A percentile compares a stretch with the other conserved stretches of the same genome.
These are phyloP conservation scores for Sinopyrophorus schimmeli DNA, from an alignment of 2,888 invertebrate species.

Conservation along the genomic window DNA sequence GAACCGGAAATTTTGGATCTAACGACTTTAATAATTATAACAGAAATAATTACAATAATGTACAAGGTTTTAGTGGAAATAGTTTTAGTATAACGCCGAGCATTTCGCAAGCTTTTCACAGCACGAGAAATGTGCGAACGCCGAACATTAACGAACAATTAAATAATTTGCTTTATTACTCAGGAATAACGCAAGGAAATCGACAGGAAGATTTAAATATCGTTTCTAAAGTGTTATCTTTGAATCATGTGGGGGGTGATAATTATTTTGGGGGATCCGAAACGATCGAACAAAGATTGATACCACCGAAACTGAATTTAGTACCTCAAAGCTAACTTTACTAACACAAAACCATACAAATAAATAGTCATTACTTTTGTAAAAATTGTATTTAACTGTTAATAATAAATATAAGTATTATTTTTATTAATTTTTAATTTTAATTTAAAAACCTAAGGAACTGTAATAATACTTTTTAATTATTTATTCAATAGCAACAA, in stretches of 20 bases:
- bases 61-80: no score
- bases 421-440: no score
- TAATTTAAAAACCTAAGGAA: no score
- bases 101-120: constrained; percentile 16
- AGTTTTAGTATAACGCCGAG: constrained; percentile 29
- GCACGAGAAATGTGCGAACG: constrained; percentile 29
- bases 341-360: no score
- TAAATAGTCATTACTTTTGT: no score
- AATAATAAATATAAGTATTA: no score
- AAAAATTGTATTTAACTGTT: no score
- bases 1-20: constrained; percentile 47
- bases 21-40: constrained; percentile 31
- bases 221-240: constrained; percentile 77
- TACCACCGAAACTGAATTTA: constrained; percentile 7
- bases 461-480: no score
- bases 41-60: constrained; percentile 16
- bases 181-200: constrained; percentile 62
- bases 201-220: constrained; percentile 77
- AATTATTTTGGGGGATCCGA: constrained; percentile 54
- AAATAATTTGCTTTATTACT: constrained; percentile 67
- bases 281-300: constrained; percentile 44
- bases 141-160: constrained; percentile 59
- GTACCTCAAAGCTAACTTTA: background rate
- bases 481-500: no score
- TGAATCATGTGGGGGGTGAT: constrained; percentile 66